These are phyloP conservation scores for Leucophenga varia DNA, from an alignment of 1,140 invertebrate species.

Conservation along the genomic window DNA sequence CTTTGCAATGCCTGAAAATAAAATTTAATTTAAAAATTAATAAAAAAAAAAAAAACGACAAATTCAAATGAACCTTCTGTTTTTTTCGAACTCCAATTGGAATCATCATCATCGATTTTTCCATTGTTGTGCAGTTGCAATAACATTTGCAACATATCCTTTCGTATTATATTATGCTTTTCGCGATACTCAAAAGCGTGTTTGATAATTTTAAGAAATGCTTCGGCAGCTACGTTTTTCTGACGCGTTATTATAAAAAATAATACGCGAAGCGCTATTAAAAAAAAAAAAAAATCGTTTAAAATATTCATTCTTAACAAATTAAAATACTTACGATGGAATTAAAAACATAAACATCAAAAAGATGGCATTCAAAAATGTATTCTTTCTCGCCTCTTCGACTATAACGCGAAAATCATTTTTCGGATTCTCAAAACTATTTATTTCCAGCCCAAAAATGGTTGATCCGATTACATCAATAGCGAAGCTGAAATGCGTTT, in stretches of 20 bases:
- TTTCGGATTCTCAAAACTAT: conserved; percentile 33
- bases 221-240: background rate
- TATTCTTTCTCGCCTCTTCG: background rate
- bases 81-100: conserved; percentile 14
- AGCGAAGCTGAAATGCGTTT: conserved; percentile 22
- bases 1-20: conserved; percentile 7
- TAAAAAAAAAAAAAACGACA: background rate
- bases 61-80: too few relatives aligned
- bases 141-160: conserved; percentile 60
- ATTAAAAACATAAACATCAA: conserved; percentile 8
- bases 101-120: conserved; percentile 23
- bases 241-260: too few relatives aligned
- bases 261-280: conserved; percentile 10
- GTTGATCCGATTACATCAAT: conserved; percentile 47
- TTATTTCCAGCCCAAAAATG: conserved; percentile 42
- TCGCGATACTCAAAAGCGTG: conserved; percentile 58
- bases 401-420: conserved; percentile 17
- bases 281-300: background rate
- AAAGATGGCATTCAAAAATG: background rate
- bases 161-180: conserved; percentile 52
- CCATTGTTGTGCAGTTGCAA: conserved; percentile 56
- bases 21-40: too few relatives aligned
- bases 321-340: conserved; percentile 16
- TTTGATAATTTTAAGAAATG: conserved; percentile 47
- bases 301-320: background rate